Evolutionary conservation across 2,797 vertebrate genomes (phyloP), one percentile per base, ranked within the genome.

Genomic region (Malurus leucopterus): DNA sequence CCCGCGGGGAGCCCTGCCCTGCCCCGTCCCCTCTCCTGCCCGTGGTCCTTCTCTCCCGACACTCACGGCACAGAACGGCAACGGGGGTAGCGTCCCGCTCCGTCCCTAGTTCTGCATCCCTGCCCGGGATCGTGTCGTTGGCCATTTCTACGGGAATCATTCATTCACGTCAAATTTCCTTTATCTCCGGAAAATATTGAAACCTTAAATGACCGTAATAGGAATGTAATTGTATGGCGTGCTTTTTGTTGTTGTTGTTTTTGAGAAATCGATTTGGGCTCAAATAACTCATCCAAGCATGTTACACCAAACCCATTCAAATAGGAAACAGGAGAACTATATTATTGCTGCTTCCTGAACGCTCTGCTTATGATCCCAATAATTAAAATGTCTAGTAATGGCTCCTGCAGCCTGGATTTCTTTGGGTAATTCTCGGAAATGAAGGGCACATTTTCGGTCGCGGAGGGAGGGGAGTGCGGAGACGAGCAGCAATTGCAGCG

Each of bases 371-470:
- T 93, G 90, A 91, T 88, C 77, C 95, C 74, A 91, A 74, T 93
- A 96, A 96, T 96, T 95, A 95, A 96, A 94, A 96, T 74, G 75
- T 61, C 89, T 91, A 76, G 85, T 95, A 94, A 95, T 95, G 87
- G 92, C 90, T 96, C 91, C 80, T 81, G 91, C 86, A 92, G 90
- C 23, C 57, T 90, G 75, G 36, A 59, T 91, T 95, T 95, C 83
- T 89, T 83, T 59, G 90, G 82, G 75, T 88, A 78, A 81, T 95
- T 85, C 93, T 95, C 92, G 95, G 94, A 96, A 97, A 96, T 86
- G 93, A 93, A 95, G 51, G 85, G 74, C 57, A 26, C 18, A 50
- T 63, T 90, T 87, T 91, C 92, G 49, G 87, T 92, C 76, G 49
- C 88, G 30, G 74, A 90, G 92, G 82, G 78, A 84, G 79, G 86